Evolutionary conservation across 2,888 invertebrate genomes (phyloP).

Genomic region (Meiosimyza decipiens): DNA sequence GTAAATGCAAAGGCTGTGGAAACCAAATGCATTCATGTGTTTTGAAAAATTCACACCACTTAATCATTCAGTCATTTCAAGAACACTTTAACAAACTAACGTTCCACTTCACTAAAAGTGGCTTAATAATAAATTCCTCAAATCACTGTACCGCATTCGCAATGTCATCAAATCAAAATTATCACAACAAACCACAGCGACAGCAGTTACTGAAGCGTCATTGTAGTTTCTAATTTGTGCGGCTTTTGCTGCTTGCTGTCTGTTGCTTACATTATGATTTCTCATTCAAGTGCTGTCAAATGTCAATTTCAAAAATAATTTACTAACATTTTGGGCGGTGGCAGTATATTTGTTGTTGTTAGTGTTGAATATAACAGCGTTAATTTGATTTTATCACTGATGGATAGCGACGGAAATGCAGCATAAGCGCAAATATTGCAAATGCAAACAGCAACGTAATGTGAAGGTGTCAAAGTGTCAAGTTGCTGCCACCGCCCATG

Average conservation of each 20-base stretch:
- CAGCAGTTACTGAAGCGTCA: not conserved
- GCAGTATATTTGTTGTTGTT: not conserved
- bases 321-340: conserved; percentile 8
- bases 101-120: too few relatives aligned
- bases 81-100: too few relatives aligned
- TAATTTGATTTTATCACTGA: conserved; percentile 25
- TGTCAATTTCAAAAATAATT: conserved; percentile 29
- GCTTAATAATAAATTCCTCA: not conserved
- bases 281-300: conserved; percentile 17
- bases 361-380: not conserved
- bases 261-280: conserved; percentile 13
- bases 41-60: too few relatives aligned
- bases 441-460: not conserved
- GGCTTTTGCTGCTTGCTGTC: conserved; percentile 1
- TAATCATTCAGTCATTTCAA: too few relatives aligned
- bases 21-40: too few relatives aligned
- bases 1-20: too few relatives aligned
- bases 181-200: conserved; percentile 1
- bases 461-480: conserved; percentile 8
- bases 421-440: too few relatives aligned
- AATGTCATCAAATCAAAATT: not conserved
- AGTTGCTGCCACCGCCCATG: not conserved
- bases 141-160: not conserved
- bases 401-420: not conserved
- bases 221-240: conserved; percentile 18